Evolutionary conservation across 2,797 vertebrate genomes (phyloP), one percentile per base, ranked within the genome.

Genomic region (Rhinoraja longicauda): DNA sequence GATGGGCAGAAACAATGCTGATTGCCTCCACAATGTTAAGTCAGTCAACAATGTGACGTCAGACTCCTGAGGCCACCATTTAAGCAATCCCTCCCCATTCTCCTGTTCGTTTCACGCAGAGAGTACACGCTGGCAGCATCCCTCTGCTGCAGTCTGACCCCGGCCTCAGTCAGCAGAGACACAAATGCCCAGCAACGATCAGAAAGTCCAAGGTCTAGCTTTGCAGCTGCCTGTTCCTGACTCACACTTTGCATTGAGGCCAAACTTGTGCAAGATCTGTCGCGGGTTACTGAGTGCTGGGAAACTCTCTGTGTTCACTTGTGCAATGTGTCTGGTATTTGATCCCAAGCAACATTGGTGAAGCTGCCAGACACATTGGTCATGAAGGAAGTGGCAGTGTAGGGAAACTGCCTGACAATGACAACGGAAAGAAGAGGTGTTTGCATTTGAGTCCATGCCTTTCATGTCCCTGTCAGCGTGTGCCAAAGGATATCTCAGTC

Each of bases 91-190:
- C 82, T 73, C 70, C 70, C 21, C 70, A 73, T 73, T 24, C 24
- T 2, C 0, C 45, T 12, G 2, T 15, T 21, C 24, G 0, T 0
- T 59, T 10, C 53, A 84, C 12, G n/a, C 9, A 1, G 9, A n/a
- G 53, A 7, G 0, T 62, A 19, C 19, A 45, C 59, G 6, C n/a
- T 86, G 26, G 9, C 19, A 36, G 84, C 21, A 36, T 39, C 15
- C 32, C n/a, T 3, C 1, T 15, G 21, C n/a, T 10, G 19, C 26
- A 4, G 62, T 19, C 32, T 64, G 59, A 32, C 5, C 6, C 21
- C 13, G n/a, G 32, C 13, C n/a, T 10, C 32, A 64, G 32, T 19
- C 36, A n/a, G 8, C 29, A 64, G 64, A n/a, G 59, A 19, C 59
- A 32, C 15, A 36, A 15, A 88, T 67, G 7, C 67, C n/a, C 17